These are phyloP conservation scores for Paradisaea rubra DNA, from an alignment of 2,113 vertebrate genomes.

Conservation along the genomic window DNA sequence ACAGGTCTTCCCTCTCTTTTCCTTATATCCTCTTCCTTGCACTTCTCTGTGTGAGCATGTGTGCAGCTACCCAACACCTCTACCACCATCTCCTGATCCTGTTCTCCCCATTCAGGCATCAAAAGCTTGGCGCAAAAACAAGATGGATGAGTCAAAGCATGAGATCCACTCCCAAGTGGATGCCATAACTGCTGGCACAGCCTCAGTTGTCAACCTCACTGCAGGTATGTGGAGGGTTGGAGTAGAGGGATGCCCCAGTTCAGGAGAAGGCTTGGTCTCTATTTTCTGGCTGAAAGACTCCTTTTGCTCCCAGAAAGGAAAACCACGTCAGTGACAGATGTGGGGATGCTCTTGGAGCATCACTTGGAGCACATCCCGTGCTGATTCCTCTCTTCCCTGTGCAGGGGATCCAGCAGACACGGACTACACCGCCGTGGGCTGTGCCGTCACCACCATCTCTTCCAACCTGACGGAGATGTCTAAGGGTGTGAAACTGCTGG, in stretches of 20 bases:
- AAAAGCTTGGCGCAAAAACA: conserved; percentile 96
- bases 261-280: not conserved
- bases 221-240: conserved; percentile 69
- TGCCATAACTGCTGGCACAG: conserved; percentile 95
- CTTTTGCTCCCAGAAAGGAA: not conserved
- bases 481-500: conserved; percentile 91
- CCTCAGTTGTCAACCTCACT: conserved; percentile 95
- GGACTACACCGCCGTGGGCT: conserved; percentile 95
- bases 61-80: not conserved
- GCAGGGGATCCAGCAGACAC: conserved; percentile 94
- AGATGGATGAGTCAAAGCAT: conserved; percentile 98
- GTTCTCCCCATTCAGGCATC: conserved; percentile 77
- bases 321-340: not conserved
- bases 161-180: conserved; percentile 98
- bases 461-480: conserved; percentile 99
- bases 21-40: not conserved
- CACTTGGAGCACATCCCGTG: not conserved
- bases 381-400: not conserved
- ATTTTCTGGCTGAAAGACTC: not conserved
- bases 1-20: not conserved
- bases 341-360: not conserved
- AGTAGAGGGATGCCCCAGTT: not conserved
- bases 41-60: not conserved
- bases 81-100: not conserved
- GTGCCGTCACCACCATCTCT: conserved; percentile 94